These are phyloP conservation scores for Solen grandis DNA, from an alignment of 1,140 invertebrate genomes.

Conservation along the genomic window DNA sequence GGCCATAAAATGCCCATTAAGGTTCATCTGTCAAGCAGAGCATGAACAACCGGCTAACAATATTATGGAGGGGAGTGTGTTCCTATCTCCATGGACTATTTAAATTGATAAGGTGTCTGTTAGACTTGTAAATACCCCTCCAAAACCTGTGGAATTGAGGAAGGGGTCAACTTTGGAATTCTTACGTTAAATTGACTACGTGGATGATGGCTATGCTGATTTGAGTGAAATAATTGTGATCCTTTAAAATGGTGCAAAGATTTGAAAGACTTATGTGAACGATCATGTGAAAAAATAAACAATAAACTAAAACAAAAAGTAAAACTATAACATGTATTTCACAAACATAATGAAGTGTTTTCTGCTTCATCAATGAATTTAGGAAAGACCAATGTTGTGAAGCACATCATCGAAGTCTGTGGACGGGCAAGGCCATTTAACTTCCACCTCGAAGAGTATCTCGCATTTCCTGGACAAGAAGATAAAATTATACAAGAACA, in stretches of 20 bases:
- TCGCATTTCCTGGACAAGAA: constrained; percentile 8
- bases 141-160: background rate
- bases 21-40: background rate
- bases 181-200: constrained; percentile 1
- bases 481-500: constrained; percentile 21
- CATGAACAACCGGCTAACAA: background rate
- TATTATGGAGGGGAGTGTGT: constrained; percentile 16
- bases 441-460: constrained; percentile 18
- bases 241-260: constrained; percentile 1
- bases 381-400: constrained; percentile 26
- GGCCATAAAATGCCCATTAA: constrained; percentile 1
- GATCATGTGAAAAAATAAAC: background rate
- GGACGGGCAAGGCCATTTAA: constrained; percentile 14
- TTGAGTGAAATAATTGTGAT: background rate
- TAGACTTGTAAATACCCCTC: constrained; percentile 15
- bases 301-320: constrained; percentile 22
- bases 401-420: constrained; percentile 26
- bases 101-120: constrained; percentile 5
- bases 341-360: constrained; percentile 25
- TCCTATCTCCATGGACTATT: background rate
- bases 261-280: constrained; percentile 18
- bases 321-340: background rate
- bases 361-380: constrained; percentile 1
- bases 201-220: background rate
- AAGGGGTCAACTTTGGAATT: constrained; percentile 12